A percentile compares a stretch with the other conserved stretches of the same genome.
These are phyloP conservation scores for Hoplostethus atlanticus DNA, from an alignment of 2,797 vertebrate species.

Conservation along the genomic window DNA sequence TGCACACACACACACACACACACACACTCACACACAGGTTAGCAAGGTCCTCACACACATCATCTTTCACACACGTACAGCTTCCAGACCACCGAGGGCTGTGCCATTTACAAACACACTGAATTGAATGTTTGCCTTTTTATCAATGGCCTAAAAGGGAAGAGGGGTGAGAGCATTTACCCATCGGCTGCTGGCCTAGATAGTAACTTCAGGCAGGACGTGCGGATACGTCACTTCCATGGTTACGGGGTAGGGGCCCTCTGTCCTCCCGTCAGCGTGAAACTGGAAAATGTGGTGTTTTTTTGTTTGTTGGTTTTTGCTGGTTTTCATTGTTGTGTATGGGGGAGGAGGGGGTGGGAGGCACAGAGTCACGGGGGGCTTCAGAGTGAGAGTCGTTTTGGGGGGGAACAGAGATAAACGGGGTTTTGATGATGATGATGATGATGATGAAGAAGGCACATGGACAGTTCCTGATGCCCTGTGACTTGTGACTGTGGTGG, in stretches of 20 bases:
- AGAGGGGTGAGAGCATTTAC: conserved; percentile 83
- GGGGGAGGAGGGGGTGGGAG: conserved; percentile 39
- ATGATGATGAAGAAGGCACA: conserved; percentile 71
- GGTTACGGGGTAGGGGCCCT: conserved; percentile 82
- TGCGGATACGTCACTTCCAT: conserved; percentile 86
- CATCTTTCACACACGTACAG: not conserved
- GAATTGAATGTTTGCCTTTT: conserved; percentile 65
- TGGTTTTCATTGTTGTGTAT: conserved; percentile 58
- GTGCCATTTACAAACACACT: conserved; percentile 63
- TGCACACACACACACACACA: not conserved
- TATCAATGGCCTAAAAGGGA: conserved; percentile 66
- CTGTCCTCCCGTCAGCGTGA: conserved; percentile 85
- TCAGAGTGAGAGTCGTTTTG: conserved; percentile 63
- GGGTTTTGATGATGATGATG: conserved; percentile 58
- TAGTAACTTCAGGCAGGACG: conserved; percentile 87
- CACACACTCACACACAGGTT: conserved; percentile 1
- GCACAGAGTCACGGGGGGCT: conserved; percentile 72
- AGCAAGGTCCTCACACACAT: too few relatives aligned
- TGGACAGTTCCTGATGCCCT: conserved; percentile 45
- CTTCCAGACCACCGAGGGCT: conserved; percentile 50
- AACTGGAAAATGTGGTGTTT: conserved; percentile 82
- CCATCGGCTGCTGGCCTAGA: conserved; percentile 81
- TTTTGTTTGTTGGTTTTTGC: conserved; percentile 71
- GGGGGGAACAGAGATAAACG: conserved; percentile 80
- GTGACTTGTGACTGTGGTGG: conserved; percentile 1